Evolutionary conservation across 1,140 invertebrate species (phyloP).

Genomic region (Lycorma delicatula): DNA sequence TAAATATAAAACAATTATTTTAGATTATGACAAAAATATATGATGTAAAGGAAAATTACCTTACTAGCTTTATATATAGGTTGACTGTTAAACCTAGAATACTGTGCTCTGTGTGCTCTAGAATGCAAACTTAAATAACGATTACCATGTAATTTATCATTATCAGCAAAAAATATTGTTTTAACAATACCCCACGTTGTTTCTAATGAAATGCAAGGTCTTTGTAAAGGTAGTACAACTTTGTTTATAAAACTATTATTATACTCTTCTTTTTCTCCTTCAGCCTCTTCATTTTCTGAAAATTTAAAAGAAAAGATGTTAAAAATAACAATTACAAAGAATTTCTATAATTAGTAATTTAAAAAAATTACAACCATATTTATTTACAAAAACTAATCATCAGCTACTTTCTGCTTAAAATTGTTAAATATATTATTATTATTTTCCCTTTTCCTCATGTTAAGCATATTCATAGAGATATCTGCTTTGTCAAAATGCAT

Average conservation of each 20-base stretch:
- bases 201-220: slow-evolving; percentile 58
- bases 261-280: slow-evolving; percentile 35
- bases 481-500: no score
- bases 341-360: no score
- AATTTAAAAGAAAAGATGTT: slow-evolving; percentile 9
- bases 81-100: slow-evolving; percentile 54
- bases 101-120: slow-evolving; percentile 53
- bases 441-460: no score
- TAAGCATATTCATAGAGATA: no score
- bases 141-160: slow-evolving; percentile 65
- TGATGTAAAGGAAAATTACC: slow-evolving; percentile 17
- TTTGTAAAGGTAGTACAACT: slow-evolving; percentile 70
- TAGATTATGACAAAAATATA: slow-evolving; percentile 6
- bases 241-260: slow-evolving; percentile 56
- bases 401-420: no score
- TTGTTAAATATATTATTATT: no score
- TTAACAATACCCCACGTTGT: slow-evolving; percentile 81
- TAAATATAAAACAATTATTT: no score
- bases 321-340: neutral
- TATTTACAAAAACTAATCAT: no score
- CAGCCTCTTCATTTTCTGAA: slow-evolving; percentile 26
- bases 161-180: slow-evolving; percentile 70
- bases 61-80: slow-evolving; percentile 59
- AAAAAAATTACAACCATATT: no score
- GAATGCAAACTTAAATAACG: slow-evolving; percentile 66